A percentile compares a stretch with the other conserved stretches of the same genome.
phyloP scores from a whole-genome alignment of 2,113 vertebrate genomes.

The Odocoileus hemionus region DNA sequence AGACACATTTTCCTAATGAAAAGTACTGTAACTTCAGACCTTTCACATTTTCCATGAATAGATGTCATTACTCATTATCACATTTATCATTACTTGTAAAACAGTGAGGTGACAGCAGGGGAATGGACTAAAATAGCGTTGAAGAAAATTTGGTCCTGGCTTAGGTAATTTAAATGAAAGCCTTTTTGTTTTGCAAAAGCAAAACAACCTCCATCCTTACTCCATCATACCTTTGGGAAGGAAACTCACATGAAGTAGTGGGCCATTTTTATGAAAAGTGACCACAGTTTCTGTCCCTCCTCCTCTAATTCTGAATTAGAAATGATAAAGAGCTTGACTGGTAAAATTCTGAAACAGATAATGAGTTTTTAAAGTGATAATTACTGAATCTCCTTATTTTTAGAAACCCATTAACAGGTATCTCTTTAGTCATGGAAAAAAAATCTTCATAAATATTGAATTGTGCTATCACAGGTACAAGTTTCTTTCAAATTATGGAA shows the following conservation, averaged over 20 bases:
- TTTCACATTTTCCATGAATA: constrained; percentile 81
- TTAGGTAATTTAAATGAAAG: constrained; percentile 32
- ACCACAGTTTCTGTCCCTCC: neutral
- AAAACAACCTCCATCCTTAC: constrained; percentile 12
- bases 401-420: constrained; percentile 50
- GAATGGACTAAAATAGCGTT: constrained; percentile 76
- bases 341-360: constrained; percentile 52
- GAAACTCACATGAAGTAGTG: neutral
- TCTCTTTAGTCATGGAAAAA: constrained; percentile 59
- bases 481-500: constrained; percentile 35
- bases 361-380: constrained; percentile 55
- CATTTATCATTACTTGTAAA: constrained; percentile 81
- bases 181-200: neutral
- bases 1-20: constrained; percentile 78
- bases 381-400: constrained; percentile 68
- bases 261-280: neutral
- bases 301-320: constrained; percentile 10
- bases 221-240: constrained; percentile 19
- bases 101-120: constrained; percentile 73
- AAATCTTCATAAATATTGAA: constrained; percentile 72
- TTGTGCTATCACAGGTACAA: constrained; percentile 62
- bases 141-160: constrained; percentile 33
- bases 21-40: constrained; percentile 78
- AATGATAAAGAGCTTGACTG: constrained; percentile 13
- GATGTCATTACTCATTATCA: constrained; percentile 83